Evolutionary conservation across 2,888 invertebrate genomes (phyloP), one percentile per base, ranked within the genome.

Genomic region (Eueremaeus valkanovi): DNA sequence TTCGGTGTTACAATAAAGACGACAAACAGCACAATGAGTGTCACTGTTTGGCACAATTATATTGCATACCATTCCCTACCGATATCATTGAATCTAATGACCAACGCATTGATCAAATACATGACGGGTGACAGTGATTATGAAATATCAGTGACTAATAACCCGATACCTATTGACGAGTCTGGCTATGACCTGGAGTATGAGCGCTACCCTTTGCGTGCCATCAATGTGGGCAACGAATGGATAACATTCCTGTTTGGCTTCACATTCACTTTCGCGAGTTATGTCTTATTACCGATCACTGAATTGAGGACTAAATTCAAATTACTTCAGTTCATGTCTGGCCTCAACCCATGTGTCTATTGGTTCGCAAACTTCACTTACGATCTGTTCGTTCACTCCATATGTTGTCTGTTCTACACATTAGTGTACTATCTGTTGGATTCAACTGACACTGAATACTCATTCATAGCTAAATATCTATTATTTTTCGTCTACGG

Each of bases 401-500:
- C 31, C 5, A 31, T 51, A 31, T 72, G 72, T 42, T 51, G n/a
- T 13, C 18, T 72, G 74, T 76, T 76, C 18, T 73, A 63, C 33
- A 3, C 33, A 33, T 63, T 21, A 27, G 31, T 63, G 16, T 36
- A 63, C 33, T 21, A 63, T 3, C 18, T 63, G 5, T 63, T 63
- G 3, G 63, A 63, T 29, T 18, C 2, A n/a, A 21, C 31, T 21
- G n/a, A 33, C 6, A 3, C 63, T 1, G 29, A 63, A n/a, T n/a
- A 63, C 16, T 31, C 31, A 33, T 63, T 63, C 13, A 9, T 63
- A 1, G 16, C 76, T 31, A 61, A 73, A 21, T 58, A 78, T 13
- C 33, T 79, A 1, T 13, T 78, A 27, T 40, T 79, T 21, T 27
- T 75, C 18, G 6, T 77, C 0, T 78, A 77, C 73, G 78, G 79